These are phyloP conservation scores for Myotis brandtii DNA, from an alignment of 2,113 vertebrate species.

Conservation along the genomic window DNA sequence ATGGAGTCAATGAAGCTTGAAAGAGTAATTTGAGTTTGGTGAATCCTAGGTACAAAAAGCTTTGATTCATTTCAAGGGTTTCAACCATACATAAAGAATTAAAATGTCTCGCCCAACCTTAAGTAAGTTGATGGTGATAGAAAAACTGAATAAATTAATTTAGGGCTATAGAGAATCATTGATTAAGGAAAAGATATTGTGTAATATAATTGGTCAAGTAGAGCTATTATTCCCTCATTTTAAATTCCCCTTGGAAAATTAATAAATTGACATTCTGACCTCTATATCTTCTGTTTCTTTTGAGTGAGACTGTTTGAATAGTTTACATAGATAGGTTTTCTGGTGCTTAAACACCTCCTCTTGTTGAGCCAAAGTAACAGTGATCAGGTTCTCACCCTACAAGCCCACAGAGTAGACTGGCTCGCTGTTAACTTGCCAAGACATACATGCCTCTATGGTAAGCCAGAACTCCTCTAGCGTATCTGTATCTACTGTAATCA, in stretches of 20 bases:
- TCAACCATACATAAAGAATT: neutral
- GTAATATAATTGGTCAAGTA: neutral
- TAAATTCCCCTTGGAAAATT: slow-evolving; percentile 28
- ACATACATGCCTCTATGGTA: neutral
- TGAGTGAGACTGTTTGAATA: neutral
- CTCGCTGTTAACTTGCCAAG: neutral
- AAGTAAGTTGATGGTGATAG: neutral
- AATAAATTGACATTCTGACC: neutral
- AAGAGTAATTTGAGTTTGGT: slow-evolving; percentile 45
- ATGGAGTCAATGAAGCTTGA: neutral
- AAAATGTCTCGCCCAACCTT: neutral
- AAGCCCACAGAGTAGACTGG: neutral
- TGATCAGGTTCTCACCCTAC: neutral
- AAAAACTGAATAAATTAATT: slow-evolving; percentile 38
- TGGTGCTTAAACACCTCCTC: neutral
- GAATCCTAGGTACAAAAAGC: slow-evolving; percentile 36
- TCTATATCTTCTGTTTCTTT: slow-evolving; percentile 1
- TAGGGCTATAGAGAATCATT: neutral
- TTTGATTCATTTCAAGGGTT: neutral
- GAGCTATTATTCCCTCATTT: neutral
- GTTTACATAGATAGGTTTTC: neutral
- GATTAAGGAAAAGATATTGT: neutral
- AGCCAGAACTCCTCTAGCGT: neutral
- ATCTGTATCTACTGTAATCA: neutral
- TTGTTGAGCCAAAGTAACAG: neutral